Conservation (phyloP, 2,888 invertebrate genomes). For the Cancer borealis region DNA sequence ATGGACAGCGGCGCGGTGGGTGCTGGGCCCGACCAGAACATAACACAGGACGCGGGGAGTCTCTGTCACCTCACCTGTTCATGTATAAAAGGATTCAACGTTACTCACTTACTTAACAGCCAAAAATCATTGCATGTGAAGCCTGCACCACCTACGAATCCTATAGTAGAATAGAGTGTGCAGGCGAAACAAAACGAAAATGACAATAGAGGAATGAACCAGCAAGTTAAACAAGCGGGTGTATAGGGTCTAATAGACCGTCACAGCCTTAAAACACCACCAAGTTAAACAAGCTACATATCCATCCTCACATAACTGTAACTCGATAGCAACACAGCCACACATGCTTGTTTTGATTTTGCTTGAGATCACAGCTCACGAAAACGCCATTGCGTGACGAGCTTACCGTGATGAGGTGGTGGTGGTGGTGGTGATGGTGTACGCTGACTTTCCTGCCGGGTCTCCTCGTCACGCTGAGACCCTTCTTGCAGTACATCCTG, state of each 20-base stretch:
- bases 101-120: background rate
- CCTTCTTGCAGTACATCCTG: background rate
- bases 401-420: background rate
- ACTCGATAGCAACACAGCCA: too few relatives aligned
- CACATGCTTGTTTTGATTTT: background rate
- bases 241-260: too few relatives aligned
- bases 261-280: too few relatives aligned
- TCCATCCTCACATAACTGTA: too few relatives aligned
- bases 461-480: background rate
- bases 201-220: too few relatives aligned
- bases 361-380: background rate
- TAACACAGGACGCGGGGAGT: slow-evolving; percentile 64
- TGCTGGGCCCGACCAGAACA: slow-evolving; percentile 67
- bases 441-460: background rate
- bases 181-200: too few relatives aligned
- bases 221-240: too few relatives aligned
- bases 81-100: background rate
- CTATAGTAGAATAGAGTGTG: too few relatives aligned
- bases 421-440: background rate
- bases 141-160: too few relatives aligned
- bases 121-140: too few relatives aligned
- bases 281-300: too few relatives aligned
- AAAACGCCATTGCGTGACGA: background rate
- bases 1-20: slow-evolving; percentile 60
- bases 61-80: background rate